phyloP scores from a whole-genome alignment of 53 echinoderm and acorn worm species.

The Holothuria leucospilota region DNA sequence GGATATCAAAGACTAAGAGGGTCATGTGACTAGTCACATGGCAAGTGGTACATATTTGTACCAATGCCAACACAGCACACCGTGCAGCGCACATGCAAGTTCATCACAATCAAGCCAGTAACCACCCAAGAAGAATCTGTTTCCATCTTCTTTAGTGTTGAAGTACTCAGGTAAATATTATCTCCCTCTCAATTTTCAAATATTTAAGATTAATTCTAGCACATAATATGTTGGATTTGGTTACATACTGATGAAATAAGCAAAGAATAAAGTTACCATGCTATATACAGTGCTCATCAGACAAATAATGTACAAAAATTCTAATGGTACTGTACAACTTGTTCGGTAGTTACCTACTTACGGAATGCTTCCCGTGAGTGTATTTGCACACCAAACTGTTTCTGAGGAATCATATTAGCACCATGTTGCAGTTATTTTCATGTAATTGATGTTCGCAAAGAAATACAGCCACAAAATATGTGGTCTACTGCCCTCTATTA shows the following conservation, averaged over 20 bases:
- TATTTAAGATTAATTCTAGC: not conserved
- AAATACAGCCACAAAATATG: constrained; percentile 14
- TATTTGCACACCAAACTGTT: too few species aligned
- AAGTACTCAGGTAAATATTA: constrained; percentile 7
- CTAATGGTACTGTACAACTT: not conserved
- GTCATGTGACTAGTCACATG: constrained; percentile 16
- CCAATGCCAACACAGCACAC: constrained; percentile 10
- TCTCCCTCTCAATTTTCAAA: constrained; percentile 1
- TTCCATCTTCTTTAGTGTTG: constrained; percentile 4
- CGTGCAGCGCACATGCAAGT: constrained; percentile 8
- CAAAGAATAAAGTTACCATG: not conserved
- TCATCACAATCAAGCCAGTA: not conserved
- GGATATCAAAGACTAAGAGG: constrained; percentile 28
- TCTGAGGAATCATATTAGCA: not conserved
- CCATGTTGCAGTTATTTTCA: too few species aligned
- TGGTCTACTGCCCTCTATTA: not conserved
- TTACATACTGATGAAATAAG: constrained; percentile 16
- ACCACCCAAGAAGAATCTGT: not conserved
- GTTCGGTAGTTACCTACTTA: constrained; percentile 2
- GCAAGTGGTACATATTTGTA: constrained; percentile 29
- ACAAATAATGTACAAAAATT: not conserved
- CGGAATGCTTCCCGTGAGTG: not conserved
- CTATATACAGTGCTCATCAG: constrained; percentile 18
- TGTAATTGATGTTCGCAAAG: too few species aligned
- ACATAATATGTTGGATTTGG: constrained; percentile 6